Evolutionary conservation across 2,797 vertebrate species (phyloP), one percentile per base, ranked within the genome.

Genomic region (Staurois parvus): DNA sequence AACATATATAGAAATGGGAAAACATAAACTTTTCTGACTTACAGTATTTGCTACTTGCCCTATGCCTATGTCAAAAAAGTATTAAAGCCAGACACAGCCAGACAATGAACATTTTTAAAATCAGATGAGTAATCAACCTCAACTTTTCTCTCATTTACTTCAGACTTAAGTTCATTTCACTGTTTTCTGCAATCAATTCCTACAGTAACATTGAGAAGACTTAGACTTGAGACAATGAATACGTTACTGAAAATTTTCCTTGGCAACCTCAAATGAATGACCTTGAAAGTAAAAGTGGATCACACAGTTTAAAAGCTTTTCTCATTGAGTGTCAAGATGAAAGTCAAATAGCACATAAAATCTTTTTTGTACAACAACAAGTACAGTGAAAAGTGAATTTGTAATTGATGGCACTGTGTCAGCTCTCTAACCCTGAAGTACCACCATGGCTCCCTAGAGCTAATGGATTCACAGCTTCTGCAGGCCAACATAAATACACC

Each of bases 251-350:
- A 32, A 13, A 15, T 19, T 59, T 76, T 29, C 48, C 24, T 56
- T 32, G 30, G 34, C 30, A 56, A 32, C 8, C 74, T 59, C 74
- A 32, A n/a, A 30, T 62, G 24, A 76, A 62, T 19, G 29, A 62
- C 74, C 29, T 59, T 62, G 73, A 62, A 62, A 59, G 52, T 29
- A 76, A 28, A 12, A 62, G 40, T 32, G 30, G 30, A 26, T 59
- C 15, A 56, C 74, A 76, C 7, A 76, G 56, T 75, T n/a, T 34
- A 34, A 21, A 75, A 21, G 73, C 30, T 75, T 75, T 56, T 3
- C 28, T 30, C 9, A 48, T 17, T 74, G 28, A 21, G 13, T 52
- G 72, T 19, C 42, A 75, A 19, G 17, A 17, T 32, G 5, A 56
- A 30, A n/a, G 30, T 9, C 24, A 4, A 2, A 59, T 19, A 11